Percentiles rank a stretch among this genome's conserved stretches.
phyloP scores from a whole-genome alignment of 2,797 vertebrate genomes.

The Calcarius lapponicus region DNA sequence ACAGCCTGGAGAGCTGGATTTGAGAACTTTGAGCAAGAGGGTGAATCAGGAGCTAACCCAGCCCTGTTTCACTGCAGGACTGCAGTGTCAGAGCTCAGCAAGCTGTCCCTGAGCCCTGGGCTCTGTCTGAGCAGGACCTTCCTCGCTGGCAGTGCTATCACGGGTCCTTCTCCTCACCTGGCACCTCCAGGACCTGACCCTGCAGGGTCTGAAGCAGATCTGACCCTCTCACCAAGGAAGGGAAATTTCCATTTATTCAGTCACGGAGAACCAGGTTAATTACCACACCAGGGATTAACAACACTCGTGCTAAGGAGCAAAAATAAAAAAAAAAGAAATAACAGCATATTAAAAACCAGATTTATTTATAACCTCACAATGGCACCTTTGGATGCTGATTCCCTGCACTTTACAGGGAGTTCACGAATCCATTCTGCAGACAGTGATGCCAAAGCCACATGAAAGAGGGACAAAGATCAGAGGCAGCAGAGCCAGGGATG shows the following conservation, averaged over 20 bases:
- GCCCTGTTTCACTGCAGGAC: neutral
- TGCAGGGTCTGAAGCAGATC: neutral
- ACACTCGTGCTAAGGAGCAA: neutral
- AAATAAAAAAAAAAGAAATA: neutral
- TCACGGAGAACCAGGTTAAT: neutral
- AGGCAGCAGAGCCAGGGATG: neutral
- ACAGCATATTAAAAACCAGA: neutral
- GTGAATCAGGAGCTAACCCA: neutral
- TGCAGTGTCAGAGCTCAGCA: conserved; percentile 21
- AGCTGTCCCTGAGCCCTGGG: conserved; percentile 37
- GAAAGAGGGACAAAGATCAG: conserved; percentile 7
- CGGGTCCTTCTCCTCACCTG: neutral
- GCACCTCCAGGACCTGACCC: neutral
- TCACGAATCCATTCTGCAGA: neutral
- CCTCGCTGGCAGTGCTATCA: neutral
- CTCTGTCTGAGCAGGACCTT: neutral
- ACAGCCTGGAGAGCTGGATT: neutral
- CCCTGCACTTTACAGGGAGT: neutral
- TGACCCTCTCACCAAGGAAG: neutral
- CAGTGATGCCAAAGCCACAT: neutral
- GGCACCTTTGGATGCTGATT: neutral
- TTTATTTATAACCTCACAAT: neutral
- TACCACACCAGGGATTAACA: neutral
- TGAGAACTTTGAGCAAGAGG: neutral
- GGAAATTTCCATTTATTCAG: neutral